Evolutionary conservation across 2,113 vertebrate genomes (phyloP).

Genomic region (Hyperopisus bebe): DNA sequence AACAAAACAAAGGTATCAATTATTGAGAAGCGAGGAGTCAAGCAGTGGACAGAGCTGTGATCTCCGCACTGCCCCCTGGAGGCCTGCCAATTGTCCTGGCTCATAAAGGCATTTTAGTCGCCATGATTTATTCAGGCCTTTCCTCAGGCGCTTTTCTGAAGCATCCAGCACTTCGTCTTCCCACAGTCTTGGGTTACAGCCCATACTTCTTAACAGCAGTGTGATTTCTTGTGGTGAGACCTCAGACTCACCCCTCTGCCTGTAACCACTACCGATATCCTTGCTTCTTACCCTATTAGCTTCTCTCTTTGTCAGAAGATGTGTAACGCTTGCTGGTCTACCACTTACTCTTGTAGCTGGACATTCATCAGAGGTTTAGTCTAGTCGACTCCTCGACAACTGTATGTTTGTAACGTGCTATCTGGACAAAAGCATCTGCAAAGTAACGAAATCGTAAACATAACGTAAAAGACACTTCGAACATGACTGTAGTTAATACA

Average conservation of each 20-base stretch:
- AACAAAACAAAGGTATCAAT: constrained; percentile 60
- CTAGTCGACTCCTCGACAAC: neutral
- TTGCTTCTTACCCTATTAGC: neutral
- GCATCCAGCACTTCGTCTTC: constrained; percentile 16
- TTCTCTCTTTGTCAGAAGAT: neutral
- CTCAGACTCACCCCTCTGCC: neutral
- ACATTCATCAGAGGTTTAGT: neutral
- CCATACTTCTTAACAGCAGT: constrained; percentile 8
- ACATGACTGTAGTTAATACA: neutral
- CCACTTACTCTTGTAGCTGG: neutral
- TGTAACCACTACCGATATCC: neutral
- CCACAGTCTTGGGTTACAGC: constrained; percentile 27
- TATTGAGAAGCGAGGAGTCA: constrained; percentile 54
- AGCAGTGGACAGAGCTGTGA: constrained; percentile 28
- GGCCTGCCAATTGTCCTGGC: constrained; percentile 26
- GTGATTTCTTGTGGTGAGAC: neutral
- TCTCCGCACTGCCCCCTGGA: neutral
- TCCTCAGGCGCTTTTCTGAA: constrained; percentile 18
- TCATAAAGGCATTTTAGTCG: constrained; percentile 34
- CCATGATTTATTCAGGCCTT: constrained; percentile 26
- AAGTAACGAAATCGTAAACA: neutral
- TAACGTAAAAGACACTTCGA: neutral
- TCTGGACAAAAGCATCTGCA: neutral
- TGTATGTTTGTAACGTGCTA: neutral
- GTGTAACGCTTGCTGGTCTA: neutral